Evolutionary conservation across 1,140 invertebrate genomes (phyloP).

Genomic region (Meloidogyne hapla): DNA sequence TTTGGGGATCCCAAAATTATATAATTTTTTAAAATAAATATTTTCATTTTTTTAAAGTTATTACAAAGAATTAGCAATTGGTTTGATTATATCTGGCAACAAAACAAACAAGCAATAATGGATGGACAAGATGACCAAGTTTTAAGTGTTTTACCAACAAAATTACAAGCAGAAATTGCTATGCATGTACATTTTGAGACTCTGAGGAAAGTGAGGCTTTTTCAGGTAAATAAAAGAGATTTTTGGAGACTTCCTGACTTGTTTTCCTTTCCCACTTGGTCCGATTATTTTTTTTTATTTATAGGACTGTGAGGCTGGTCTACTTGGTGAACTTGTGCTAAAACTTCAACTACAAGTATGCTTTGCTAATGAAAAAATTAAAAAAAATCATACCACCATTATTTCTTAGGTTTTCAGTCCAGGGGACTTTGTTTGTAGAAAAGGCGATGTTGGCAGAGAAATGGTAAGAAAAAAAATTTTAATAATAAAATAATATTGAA

Average conservation of each 20-base stretch:
- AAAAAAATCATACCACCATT: not conserved
- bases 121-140: conserved; percentile 49
- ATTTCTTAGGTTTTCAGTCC: conserved; percentile 67
- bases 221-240: conserved; percentile 53
- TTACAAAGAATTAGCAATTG: conserved; percentile 79
- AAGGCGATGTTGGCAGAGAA: conserved; percentile 86
- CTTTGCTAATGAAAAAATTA: not conserved
- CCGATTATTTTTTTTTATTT: not conserved
- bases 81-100: conserved; percentile 91
- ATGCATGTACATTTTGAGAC: conserved; percentile 92
- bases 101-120: conserved; percentile 25
- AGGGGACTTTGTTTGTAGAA: conserved; percentile 90
- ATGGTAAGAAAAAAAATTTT: too few species aligned
- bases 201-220: conserved; percentile 80
- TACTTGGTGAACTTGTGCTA: conserved; percentile 85
- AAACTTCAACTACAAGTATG: conserved; percentile 82
- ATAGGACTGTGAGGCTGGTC: conserved; percentile 83
- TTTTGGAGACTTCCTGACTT: too few species aligned
- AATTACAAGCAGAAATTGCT: conserved; percentile 91
- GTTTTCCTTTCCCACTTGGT: too few species aligned
- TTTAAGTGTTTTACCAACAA: conserved; percentile 78
- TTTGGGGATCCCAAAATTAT: too few species aligned
- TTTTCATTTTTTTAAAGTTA: conserved; percentile 33
- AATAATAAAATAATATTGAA: too few species aligned
- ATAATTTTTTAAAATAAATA: not conserved